Base-by-base conservation (phyloP, 1,140 invertebrate genomes). In the Trichogramma pretiosum region DNA sequence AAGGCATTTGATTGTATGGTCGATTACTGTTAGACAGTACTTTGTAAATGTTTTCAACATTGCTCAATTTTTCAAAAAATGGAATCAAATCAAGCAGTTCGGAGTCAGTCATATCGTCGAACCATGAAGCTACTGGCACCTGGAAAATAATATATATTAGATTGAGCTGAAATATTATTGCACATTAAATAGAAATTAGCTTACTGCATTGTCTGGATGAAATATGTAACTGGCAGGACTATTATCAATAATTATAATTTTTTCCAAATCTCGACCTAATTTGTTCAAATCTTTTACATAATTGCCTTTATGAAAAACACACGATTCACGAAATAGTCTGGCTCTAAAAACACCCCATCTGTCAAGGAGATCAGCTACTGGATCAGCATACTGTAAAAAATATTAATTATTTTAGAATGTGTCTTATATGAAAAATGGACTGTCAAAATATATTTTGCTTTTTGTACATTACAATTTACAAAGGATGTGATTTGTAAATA, bases 251-350 rank as follows among this genome's bases (percentile, higher is more conserved):
- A 99, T 99, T 61, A 99, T 85, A 63, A 98, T 93, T 73, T 93
- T 86, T 60, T 92, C 84, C 62, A 99, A 79, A 73, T 98, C 93
- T 55, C 97, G 79, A 34, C 97, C 97, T 55, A 99, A 75, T 68
- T 93, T 89, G 75, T 94, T 94, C 56, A 99, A 81, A 79, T 99
- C 96, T 78, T 99, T 99, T 56, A 99, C 95, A 77, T 99, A 99
- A 78, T 98, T 99, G 57, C 96, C 96, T 68, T 92, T 82, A 78
- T 98, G 93, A 81, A 97, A 98, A 70, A 98, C 94, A 79, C 97
- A 99, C 50, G 95, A 97, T 81, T 99, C 97, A 70, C 97, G 83
- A 80, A 99, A 99, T 59, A 99, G 76, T 62, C 97, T 82, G 54
- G 91, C 83, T 62, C 92, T 82, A 76, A 99, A 98, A 40, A 98